These are phyloP conservation scores for Ceratina calcarata DNA, from an alignment of 1,140 invertebrate species.

Conservation along the genomic window DNA sequence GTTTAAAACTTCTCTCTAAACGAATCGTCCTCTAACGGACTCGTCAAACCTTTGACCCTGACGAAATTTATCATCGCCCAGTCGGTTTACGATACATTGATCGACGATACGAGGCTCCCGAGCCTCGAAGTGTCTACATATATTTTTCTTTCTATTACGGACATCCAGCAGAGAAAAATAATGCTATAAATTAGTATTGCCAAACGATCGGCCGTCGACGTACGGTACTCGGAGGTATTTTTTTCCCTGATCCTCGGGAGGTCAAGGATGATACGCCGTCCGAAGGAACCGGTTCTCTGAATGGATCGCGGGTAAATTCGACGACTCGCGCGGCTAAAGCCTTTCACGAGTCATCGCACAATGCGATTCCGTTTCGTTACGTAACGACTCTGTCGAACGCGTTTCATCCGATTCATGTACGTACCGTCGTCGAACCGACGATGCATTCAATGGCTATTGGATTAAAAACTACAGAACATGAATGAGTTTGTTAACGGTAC, in stretches of 20 bases:
- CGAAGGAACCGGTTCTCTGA: conserved; percentile 39
- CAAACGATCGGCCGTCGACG: background rate
- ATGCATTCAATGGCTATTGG: too few relatives aligned
- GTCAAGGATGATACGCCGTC: conserved; percentile 44
- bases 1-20: too few relatives aligned
- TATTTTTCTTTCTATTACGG: background rate
- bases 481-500: too few relatives aligned
- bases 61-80: background rate
- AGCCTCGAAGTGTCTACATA: background rate
- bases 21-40: too few relatives aligned
- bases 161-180: background rate
- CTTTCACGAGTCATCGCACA: conserved; percentile 7
- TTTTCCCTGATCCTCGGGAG: background rate
- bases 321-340: conserved; percentile 22
- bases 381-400: background rate
- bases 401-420: background rate
- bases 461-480: too few relatives aligned
- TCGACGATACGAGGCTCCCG: background rate
- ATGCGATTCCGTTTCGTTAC: background rate
- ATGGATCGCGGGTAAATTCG: conserved; percentile 34
- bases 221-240: conserved; percentile 37
- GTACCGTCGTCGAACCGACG: too few relatives aligned
- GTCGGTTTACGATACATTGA: background rate
- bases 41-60: too few relatives aligned
- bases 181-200: conserved; percentile 16